Evolutionary conservation across 2,113 vertebrate genomes (phyloP).

Genomic region (Cochlearius cochlearius): DNA sequence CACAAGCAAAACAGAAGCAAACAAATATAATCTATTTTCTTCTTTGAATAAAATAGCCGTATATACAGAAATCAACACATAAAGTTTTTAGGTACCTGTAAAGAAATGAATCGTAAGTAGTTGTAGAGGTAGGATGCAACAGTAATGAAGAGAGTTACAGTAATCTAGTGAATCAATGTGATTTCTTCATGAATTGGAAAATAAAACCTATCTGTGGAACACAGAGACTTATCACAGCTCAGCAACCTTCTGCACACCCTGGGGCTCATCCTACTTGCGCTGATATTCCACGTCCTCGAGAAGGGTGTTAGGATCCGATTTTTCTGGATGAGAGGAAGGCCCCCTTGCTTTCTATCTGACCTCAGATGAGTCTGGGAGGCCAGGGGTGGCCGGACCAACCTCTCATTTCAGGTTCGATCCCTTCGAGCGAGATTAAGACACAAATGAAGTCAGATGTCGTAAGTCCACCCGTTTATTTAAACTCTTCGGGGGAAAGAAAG

Average conservation of each 20-base stretch:
- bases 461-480: too few species aligned
- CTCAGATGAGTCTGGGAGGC: too few species aligned
- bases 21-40: background rate
- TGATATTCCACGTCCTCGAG: background rate
- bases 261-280: background rate
- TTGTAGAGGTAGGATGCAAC: background rate
- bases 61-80: background rate
- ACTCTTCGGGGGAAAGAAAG: too few species aligned
- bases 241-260: background rate
- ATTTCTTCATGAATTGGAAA: background rate
- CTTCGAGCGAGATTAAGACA: too few species aligned
- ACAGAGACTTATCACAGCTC: background rate
- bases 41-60: background rate
- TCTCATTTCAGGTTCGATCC: too few species aligned
- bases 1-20: background rate
- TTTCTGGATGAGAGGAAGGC: too few species aligned
- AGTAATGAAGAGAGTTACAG: background rate
- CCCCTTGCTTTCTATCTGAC: too few species aligned
- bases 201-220: background rate
- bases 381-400: too few species aligned
- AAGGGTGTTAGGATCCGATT: background rate
- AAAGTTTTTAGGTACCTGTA: background rate
- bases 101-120: background rate
- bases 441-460: too few species aligned
- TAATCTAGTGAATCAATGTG: background rate